Conservation (phyloP, 2,797 vertebrate genomes). For the Sebastes elongatus region DNA sequence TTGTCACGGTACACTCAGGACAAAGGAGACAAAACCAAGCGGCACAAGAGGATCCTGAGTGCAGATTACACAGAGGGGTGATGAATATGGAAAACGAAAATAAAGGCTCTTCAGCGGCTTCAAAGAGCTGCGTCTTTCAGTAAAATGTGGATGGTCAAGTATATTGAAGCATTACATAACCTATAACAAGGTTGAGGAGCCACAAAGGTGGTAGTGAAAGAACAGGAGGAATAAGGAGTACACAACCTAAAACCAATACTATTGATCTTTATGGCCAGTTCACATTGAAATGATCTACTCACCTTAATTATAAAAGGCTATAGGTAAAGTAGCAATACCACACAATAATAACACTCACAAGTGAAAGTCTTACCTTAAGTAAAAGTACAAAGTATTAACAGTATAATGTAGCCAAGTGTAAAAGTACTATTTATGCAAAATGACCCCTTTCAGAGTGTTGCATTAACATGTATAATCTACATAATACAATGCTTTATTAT, state of each 20-base stretch:
- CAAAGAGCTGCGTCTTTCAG: constrained; percentile 21
- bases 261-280: not conserved
- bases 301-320: not conserved
- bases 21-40: constrained; percentile 24
- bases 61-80: constrained; percentile 16
- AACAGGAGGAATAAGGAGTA: not conserved
- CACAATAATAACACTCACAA: not conserved
- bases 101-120: constrained; percentile 19
- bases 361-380: not conserved
- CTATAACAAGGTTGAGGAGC: not conserved
- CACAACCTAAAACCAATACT: not conserved
- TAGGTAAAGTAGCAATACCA: not conserved
- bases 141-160: not conserved
- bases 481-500: too few species aligned
- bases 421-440: not conserved
- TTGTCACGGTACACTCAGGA: constrained; percentile 35
- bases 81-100: constrained; percentile 49
- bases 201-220: not conserved
- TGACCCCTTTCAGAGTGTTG: too few species aligned
- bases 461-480: not conserved
- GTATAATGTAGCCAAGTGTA: not conserved
- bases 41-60: constrained; percentile 18
- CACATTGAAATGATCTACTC: not conserved
- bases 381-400: not conserved
- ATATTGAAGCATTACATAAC: not conserved